A percentile compares a stretch with the other conserved stretches of the same genome.
These are phyloP conservation scores for Tipula helvola DNA, from an alignment of 2,888 invertebrate species.

Conservation along the genomic window DNA sequence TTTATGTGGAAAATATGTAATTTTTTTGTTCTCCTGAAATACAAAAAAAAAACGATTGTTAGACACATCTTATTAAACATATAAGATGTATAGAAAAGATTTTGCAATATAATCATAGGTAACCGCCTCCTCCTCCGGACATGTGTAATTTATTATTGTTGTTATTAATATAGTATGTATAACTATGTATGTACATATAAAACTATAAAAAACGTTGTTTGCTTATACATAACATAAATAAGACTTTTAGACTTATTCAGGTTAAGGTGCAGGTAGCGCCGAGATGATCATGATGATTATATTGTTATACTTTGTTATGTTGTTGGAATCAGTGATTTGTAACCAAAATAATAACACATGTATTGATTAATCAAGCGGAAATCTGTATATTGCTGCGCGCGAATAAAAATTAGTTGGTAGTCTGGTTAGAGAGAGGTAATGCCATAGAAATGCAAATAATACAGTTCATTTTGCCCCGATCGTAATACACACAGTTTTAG, in stretches of 20 bases:
- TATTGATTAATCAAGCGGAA: background rate
- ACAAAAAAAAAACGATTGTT: background rate
- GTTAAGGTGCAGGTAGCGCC: constrained; percentile 4
- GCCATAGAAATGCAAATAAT: background rate
- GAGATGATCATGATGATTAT: background rate
- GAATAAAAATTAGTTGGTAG: background rate
- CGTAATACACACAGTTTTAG: background rate
- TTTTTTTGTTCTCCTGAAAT: background rate
- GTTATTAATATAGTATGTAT: background rate
- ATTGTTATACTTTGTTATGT: background rate
- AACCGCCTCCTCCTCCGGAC: background rate
- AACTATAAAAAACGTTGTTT: background rate
- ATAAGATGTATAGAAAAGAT: background rate
- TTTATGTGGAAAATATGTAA: background rate
- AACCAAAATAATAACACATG: background rate
- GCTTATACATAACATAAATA: background rate
- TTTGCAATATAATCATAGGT: constrained; percentile 4
- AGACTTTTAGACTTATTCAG: background rate
- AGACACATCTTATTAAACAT: background rate
- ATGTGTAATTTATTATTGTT: constrained; percentile 4
- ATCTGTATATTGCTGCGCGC: background rate
- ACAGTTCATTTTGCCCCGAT: background rate
- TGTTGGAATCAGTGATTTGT: background rate
- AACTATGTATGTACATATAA: no score
- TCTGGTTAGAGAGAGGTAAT: background rate